Evolutionary conservation across 2,113 vertebrate genomes (phyloP).

Genomic region (Tichodroma muraria): DNA sequence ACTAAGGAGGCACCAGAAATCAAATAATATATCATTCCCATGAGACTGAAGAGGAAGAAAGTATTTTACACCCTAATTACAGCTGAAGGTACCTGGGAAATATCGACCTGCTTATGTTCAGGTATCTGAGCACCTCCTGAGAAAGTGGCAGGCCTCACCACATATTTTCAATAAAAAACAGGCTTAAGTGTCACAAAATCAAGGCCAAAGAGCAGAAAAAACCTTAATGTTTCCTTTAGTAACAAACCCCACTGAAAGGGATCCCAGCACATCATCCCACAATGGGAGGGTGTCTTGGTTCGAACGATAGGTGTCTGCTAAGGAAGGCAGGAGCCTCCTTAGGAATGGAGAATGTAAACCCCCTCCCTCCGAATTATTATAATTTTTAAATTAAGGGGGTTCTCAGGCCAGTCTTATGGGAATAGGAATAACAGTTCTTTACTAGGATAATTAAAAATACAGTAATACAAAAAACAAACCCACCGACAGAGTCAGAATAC

Average conservation of each 20-base stretch:
- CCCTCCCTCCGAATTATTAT: too few species aligned
- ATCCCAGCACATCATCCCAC: rapidly evolving
- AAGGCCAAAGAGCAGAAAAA: neutral
- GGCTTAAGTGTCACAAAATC: neutral
- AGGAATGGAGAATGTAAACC: too few species aligned
- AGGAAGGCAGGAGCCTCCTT: too few species aligned
- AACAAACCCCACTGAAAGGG: neutral
- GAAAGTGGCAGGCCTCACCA: neutral
- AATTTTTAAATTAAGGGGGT: too few species aligned
- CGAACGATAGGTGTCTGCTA: too few species aligned
- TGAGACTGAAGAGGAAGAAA: neutral
- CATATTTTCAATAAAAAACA: neutral
- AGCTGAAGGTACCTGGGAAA: neutral
- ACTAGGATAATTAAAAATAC: too few species aligned
- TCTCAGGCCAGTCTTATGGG: too few species aligned
- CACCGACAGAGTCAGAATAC: too few species aligned
- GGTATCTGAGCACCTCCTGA: neutral
- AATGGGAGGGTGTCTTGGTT: too few species aligned
- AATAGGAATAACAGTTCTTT: too few species aligned
- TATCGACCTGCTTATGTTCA: neutral
- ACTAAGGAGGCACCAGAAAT: neutral
- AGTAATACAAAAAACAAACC: too few species aligned
- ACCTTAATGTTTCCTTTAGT: rapidly evolving
- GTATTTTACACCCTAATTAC: neutral
- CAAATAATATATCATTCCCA: neutral